These are phyloP conservation scores for Neomonachus schauinslandi DNA, from an alignment of 2,113 vertebrate genomes.

Conservation along the genomic window DNA sequence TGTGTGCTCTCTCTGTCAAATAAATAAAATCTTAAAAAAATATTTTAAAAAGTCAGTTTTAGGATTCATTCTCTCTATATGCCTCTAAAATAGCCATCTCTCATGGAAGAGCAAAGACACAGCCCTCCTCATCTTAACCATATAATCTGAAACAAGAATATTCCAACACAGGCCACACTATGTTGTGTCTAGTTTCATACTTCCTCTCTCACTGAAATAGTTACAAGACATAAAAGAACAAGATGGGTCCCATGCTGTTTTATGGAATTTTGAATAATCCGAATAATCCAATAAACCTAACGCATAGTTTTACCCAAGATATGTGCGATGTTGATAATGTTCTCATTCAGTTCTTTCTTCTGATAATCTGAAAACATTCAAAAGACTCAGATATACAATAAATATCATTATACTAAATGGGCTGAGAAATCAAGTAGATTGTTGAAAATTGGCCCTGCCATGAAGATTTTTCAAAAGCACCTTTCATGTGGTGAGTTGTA, in stretches of 20 bases:
- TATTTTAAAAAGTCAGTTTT: background rate
- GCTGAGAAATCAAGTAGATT: background rate
- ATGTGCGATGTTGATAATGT: background rate
- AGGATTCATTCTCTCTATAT: background rate
- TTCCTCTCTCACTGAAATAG: background rate
- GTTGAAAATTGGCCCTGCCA: background rate
- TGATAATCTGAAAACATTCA: background rate
- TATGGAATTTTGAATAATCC: background rate
- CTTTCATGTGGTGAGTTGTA: background rate
- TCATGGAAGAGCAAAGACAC: background rate
- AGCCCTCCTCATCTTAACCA: background rate
- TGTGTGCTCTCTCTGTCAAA: too few relatives aligned
- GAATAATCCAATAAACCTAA: background rate
- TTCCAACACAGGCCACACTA: background rate
- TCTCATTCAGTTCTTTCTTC: background rate
- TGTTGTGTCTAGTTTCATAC: background rate
- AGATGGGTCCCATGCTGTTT: background rate
- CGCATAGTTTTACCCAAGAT: background rate
- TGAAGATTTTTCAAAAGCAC: background rate
- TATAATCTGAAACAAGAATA: background rate
- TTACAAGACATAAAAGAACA: background rate
- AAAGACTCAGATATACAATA: background rate
- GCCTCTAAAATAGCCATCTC: background rate
- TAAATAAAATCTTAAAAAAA: too few relatives aligned
- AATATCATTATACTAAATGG: background rate